Evolutionary conservation across 2,888 invertebrate species (phyloP).

Genomic region (Resseliella maxima): DNA sequence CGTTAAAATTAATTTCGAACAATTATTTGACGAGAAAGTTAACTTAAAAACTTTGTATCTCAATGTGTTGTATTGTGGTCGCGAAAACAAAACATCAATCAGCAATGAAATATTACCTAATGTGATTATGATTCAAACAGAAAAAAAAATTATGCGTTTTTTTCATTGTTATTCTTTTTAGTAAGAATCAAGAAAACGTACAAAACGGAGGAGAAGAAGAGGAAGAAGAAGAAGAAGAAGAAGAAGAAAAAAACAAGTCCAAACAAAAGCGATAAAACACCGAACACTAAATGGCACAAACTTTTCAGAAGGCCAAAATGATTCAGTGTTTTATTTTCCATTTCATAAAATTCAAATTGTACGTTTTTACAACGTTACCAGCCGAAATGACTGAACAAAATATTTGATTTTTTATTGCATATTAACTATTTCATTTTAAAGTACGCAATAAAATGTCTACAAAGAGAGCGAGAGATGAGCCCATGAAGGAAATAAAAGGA

Average conservation of each 20-base stretch:
- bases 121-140: conserved; percentile 54
- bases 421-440: conserved; percentile 41
- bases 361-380: background rate
- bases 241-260: background rate
- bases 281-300: background rate
- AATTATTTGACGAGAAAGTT: conserved; percentile 41
- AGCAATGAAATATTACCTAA: conserved; percentile 38
- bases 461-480: background rate
- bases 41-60: background rate
- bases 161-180: background rate
- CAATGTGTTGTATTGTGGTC: background rate
- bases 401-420: conserved; percentile 53
- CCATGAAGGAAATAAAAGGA: background rate
- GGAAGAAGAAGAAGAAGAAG: background rate
- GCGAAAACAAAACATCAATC: conserved; percentile 28
- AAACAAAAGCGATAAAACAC: background rate
- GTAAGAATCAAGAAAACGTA: background rate
- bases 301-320: background rate
- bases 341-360: conserved; percentile 48
- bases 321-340: background rate
- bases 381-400: background rate
- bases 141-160: conserved; percentile 13
- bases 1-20: conserved; percentile 45
- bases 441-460: conserved; percentile 19
- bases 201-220: background rate